Conservation (phyloP, 2,113 vertebrate genomes). For the Anseranas semipalmata region DNA sequence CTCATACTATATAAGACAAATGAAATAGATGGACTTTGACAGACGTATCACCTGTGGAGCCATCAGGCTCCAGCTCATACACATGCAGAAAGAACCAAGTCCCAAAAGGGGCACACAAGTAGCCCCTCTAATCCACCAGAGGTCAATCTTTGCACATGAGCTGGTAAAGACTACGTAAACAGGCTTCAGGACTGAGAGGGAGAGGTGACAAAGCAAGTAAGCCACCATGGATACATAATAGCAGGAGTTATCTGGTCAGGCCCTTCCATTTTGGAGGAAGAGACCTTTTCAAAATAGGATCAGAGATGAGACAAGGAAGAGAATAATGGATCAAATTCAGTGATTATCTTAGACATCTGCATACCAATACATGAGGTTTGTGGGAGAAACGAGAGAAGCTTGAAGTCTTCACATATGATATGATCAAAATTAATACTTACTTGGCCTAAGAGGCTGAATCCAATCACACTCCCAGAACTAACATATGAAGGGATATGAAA, state of each 20-base stretch:
- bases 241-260: not conserved
- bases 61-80: not conserved
- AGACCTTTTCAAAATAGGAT: not conserved
- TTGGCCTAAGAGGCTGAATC: not conserved
- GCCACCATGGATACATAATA: not conserved
- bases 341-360: not conserved
- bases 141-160: not conserved
- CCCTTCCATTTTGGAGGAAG: not conserved
- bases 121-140: not conserved
- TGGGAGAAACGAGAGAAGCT: not conserved
- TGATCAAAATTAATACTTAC: not conserved
- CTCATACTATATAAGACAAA: not conserved
- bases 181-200: not conserved
- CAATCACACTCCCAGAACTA: not conserved
- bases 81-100: not conserved
- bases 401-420: not conserved
- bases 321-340: not conserved
- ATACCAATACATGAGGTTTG: not conserved
- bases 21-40: not conserved
- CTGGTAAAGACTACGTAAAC: not conserved
- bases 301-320: not conserved
- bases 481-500: not conserved
- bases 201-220: not conserved
- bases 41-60: not conserved
- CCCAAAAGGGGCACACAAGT: not conserved